Base-by-base conservation (phyloP, 2,797 vertebrate species). In the Linurgus olivaceus region DNA sequence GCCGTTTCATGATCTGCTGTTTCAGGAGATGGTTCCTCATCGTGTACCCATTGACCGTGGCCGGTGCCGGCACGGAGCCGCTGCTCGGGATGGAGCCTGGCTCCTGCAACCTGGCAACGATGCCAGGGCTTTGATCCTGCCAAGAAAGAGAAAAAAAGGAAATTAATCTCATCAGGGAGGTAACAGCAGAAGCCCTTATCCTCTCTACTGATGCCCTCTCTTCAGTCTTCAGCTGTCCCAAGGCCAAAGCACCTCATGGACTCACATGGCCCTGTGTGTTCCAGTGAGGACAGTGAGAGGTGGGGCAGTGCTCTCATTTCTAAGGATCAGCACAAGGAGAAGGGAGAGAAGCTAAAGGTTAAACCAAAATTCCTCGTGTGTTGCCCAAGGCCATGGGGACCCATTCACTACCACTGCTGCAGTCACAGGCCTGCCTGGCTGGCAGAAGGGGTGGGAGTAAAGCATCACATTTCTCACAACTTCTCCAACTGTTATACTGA, bases 1-100 rank as follows among this genome's bases (percentile, higher is more conserved):
- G 98, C 85, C 98, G 91, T 50, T 96, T 97, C 33, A 98, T 97
- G 40, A 98, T 97, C 82, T 98, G 98, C 90, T 96, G 98, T 90
- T 98, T 98, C 76, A 98, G 96, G 58, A 98, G 55, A 78, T 98
- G 97, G 95, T 98, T 98, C 82, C 96, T 97, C 95, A 96, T 97
- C 0, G 96, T 97, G 91, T 98, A 98, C 23, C 97, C 98, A 5
- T 97, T 98, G 94, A 97, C 96, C 1, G 97, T 92, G 19, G 93
- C 90, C 29, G 95, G 91, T 6, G 90, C 78, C 33, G 96, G n/a
- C 54, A 97, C 97, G 2, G 97, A 95, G 91, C 96, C 16, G 8
- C 96, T 5, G 3, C 90, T 96, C 82, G 97, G 96, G 94, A 97
- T 90, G 37, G 97, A 96, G 88, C 97, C 97, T 1, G 94, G 97